Percentiles rank a stretch among this genome's conserved stretches.
These are phyloP conservation scores for Silurus lanzhouensis DNA, from an alignment of 2,797 vertebrate genomes.

Conservation along the genomic window DNA sequence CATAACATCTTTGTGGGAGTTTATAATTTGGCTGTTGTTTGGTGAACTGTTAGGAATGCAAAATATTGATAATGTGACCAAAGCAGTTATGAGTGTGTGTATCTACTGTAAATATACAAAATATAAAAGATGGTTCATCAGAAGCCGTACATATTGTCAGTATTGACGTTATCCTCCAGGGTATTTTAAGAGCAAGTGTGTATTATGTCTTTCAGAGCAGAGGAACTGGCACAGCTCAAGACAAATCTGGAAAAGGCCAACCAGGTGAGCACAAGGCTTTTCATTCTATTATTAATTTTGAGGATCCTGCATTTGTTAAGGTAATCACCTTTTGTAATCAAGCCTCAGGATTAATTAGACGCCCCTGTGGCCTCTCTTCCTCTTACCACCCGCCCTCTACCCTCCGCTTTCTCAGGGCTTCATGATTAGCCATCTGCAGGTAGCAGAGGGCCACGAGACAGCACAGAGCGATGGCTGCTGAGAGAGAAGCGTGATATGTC, in stretches of 20 bases:
- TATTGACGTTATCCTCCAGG: background rate
- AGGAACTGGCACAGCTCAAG: slow-evolving; percentile 90
- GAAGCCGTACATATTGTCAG: background rate
- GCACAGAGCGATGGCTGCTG: slow-evolving; percentile 42
- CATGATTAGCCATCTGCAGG: slow-evolving; percentile 68
- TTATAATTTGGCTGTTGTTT: slow-evolving; percentile 32
- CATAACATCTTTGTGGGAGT: slow-evolving; percentile 37
- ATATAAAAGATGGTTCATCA: background rate
- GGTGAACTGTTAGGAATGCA: slow-evolving; percentile 24
- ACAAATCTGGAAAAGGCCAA: slow-evolving; percentile 93
- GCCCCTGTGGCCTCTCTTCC: slow-evolving; percentile 60
- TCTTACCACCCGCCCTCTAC: slow-evolving; percentile 38
- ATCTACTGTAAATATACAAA: background rate
- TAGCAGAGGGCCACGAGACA: slow-evolving; percentile 46
- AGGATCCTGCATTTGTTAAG: slow-evolving; percentile 71
- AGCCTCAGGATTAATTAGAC: slow-evolving; percentile 76
- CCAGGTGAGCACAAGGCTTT: slow-evolving; percentile 81
- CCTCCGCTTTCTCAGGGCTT: slow-evolving; percentile 46
- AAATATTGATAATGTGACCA: background rate
- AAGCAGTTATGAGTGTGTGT: background rate
- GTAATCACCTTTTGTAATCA: slow-evolving; percentile 80
- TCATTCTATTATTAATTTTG: slow-evolving; percentile 67
- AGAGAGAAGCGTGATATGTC: slow-evolving; percentile 51
- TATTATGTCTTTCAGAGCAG: slow-evolving; percentile 78
- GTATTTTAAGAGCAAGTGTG: slow-evolving; percentile 4